Evolutionary conservation across 2,113 vertebrate species (phyloP), one percentile per base, ranked within the genome.

Genomic region (Phodopus roborovskii): DNA sequence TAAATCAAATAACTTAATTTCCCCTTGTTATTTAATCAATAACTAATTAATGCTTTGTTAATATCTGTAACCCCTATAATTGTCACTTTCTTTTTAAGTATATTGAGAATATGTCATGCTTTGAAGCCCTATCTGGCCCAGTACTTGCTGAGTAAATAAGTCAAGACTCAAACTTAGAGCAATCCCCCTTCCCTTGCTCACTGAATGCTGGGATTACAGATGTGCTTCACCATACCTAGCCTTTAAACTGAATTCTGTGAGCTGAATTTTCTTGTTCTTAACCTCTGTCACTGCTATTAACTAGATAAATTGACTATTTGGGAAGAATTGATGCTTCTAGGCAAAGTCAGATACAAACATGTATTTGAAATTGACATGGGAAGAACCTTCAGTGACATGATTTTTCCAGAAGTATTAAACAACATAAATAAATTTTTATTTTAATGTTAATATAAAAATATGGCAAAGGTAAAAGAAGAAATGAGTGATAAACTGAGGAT

Each of bases 351-450:
- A 91, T 85, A 96, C 96, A 97, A 96, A 95, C 60, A 66, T 98
- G 50, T 95, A 89, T 53, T 42, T 66, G 90, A 96, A 97, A 58
- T 96, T 96, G 78, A 95, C 82, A 92, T 95, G 79, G 91, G 96
- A 75, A 96, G 93, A 91, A 78, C 81, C 93, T 97, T 97, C 92
- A 95, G 96, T 71, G 71, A 42, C 89, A 91, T 88, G 97, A 94
- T 86, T 97, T 96, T 97, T 97, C 98, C 95, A 96, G 86, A 94
- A 98, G 56, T 97, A 97, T 94, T 96, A 92, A 98, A 96, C 12
- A 11, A 95, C 96, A 96, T 91, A n/a, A 96, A 24, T 85, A 96
- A 97, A 97, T 96, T 93, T 77, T 45, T 50, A 85, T 73, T 94
- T 98, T 85, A 98, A 84, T 97, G 56, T 48, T 83, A 78, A 24